Conservation (phyloP, 2,797 vertebrate genomes). For the Nyctibius grandis region DNA sequence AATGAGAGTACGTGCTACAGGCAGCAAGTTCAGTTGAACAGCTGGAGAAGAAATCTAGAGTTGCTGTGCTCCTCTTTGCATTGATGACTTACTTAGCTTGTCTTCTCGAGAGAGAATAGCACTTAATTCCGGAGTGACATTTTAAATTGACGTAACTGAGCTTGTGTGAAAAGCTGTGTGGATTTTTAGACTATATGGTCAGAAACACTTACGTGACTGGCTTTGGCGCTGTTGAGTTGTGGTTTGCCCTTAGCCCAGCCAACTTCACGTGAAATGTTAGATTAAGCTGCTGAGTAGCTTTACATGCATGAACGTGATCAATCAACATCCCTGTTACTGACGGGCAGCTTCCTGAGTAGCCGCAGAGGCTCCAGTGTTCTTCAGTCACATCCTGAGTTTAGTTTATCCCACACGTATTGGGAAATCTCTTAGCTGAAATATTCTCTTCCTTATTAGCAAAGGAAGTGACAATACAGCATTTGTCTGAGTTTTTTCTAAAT, state of each 20-base stretch:
- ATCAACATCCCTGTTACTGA: neutral
- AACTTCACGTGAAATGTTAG: neutral
- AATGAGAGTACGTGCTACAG: neutral
- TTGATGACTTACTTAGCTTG: neutral
- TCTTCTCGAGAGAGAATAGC: neutral
- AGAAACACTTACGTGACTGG: neutral
- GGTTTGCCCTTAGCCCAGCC: neutral
- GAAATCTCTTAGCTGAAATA: slow-evolving; percentile 5
- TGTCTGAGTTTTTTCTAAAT: neutral
- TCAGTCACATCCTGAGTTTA: slow-evolving; percentile 24
- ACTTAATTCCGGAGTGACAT: neutral
- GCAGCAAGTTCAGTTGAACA: neutral
- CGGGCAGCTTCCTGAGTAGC: neutral
- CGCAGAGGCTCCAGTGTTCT: neutral
- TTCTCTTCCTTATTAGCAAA: neutral
- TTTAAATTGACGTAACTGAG: neutral
- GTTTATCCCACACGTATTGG: neutral
- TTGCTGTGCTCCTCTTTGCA: neutral
- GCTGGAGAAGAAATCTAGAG: neutral
- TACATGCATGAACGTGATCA: neutral
- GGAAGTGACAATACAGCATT: neutral
- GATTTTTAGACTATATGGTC: neutral
- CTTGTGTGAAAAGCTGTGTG: neutral
- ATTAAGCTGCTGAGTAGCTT: neutral
- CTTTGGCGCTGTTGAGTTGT: neutral